Evolutionary conservation across 2,888 invertebrate species (phyloP).

Genomic region (Tipula lateralis): DNA sequence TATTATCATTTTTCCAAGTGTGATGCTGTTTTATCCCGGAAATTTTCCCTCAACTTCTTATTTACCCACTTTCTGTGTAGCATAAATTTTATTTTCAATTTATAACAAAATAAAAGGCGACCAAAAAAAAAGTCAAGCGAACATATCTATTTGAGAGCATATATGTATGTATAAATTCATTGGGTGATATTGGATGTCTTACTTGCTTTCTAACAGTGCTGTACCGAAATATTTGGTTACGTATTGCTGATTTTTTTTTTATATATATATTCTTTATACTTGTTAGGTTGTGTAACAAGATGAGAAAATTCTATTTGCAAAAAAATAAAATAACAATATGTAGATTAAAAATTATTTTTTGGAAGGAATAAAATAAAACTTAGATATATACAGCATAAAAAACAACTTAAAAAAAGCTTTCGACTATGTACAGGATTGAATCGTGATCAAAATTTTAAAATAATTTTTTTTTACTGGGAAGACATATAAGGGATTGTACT

Average conservation of each 20-base stretch:
- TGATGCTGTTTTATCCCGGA: slow-evolving; percentile 24
- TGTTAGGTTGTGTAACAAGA: slow-evolving; percentile 9
- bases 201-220: not conserved
- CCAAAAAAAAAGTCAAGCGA: slow-evolving; percentile 5
- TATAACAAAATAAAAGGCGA: not conserved
- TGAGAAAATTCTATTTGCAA: not conserved
- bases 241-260: not conserved
- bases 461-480: not conserved
- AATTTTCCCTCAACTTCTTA: not conserved
- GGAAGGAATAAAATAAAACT: not conserved
- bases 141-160: slow-evolving; percentile 5
- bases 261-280: not conserved
- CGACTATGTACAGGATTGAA: not conserved
- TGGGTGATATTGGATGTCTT: slow-evolving; percentile 19
- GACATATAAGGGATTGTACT: not conserved
- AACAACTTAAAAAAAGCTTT: not conserved
- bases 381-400: not conserved
- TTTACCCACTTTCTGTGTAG: not conserved
- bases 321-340: not conserved
- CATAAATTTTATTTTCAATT: slow-evolving; percentile 19
- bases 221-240: slow-evolving; percentile 6
- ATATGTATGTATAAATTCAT: slow-evolving; percentile 3
- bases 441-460: slow-evolving; percentile 19
- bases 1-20: slow-evolving; percentile 11
- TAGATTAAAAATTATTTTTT: slow-evolving; percentile 11